Evolutionary conservation across 2,797 vertebrate genomes (phyloP).

Genomic region (Novumbra hubbsi): DNA sequence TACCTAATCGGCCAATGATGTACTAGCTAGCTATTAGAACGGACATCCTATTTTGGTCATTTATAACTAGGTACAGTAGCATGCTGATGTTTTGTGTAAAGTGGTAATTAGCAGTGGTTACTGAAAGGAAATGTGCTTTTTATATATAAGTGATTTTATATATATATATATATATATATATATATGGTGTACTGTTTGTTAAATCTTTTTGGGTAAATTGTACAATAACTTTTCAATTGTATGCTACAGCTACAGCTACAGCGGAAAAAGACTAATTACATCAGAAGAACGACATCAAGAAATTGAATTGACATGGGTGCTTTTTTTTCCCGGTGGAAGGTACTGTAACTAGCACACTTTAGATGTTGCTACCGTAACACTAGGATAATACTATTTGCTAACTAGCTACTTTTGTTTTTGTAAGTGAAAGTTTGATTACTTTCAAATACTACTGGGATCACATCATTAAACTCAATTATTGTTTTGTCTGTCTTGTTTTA

Average conservation of each 20-base stretch:
- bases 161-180: too few species aligned
- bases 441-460: background rate
- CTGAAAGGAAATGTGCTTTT: too few species aligned
- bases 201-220: background rate
- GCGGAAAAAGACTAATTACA: background rate
- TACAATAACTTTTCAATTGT: background rate
- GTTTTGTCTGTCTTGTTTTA: background rate
- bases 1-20: background rate
- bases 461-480: background rate
- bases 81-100: too few species aligned
- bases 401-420: background rate
- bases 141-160: too few species aligned
- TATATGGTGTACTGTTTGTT: background rate
- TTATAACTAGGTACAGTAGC: too few species aligned
- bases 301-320: conserved; percentile 79
- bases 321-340: conserved; percentile 89
- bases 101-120: too few species aligned
- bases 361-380: background rate
- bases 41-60: background rate
- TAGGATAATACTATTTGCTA: background rate
- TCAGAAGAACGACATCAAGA: background rate
- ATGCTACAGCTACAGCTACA: background rate
- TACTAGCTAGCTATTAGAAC: background rate
- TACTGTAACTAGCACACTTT: conserved; percentile 59
- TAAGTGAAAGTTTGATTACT: background rate